Conservation (phyloP, 2,113 vertebrate genomes). For the Myrmecobius fasciatus region DNA sequence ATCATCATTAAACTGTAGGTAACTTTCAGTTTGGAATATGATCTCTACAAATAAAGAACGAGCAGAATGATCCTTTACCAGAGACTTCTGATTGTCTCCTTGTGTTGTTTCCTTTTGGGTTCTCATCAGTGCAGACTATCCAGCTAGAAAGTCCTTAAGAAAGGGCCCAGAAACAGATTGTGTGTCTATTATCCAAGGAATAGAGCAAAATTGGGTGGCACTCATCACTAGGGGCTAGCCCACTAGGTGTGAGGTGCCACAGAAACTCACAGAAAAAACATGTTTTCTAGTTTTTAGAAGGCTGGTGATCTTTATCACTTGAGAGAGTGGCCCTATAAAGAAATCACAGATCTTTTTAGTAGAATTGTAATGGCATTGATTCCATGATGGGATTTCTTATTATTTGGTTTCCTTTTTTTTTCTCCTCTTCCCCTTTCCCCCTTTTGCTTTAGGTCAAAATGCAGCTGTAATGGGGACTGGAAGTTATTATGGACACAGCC, state of each 20-base stretch:
- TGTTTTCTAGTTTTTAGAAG: background rate
- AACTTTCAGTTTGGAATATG: background rate
- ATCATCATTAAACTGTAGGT: background rate
- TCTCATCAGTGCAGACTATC: background rate
- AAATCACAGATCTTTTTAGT: background rate
- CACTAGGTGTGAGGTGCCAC: background rate
- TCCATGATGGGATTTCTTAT: conserved; percentile 41
- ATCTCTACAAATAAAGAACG: conserved; percentile 45
- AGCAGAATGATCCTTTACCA: background rate
- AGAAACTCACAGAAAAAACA: background rate
- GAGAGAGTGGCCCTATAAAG: background rate
- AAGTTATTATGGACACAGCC: conserved; percentile 88
- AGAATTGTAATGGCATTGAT: conserved; percentile 44
- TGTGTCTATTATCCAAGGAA: background rate
- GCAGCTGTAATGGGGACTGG: conserved; percentile 85
- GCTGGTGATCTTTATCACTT: background rate
- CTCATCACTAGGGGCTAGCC: background rate
- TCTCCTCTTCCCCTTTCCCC: conserved; percentile 62
- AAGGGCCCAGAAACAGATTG: background rate
- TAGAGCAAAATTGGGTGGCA: background rate
- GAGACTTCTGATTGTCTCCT: background rate
- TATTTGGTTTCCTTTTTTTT: conserved; percentile 51
- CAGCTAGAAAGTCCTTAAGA: background rate
- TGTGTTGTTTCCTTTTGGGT: background rate
- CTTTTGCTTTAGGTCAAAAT: conserved; percentile 90